Conservation (phyloP, 2,888 invertebrate genomes). For the Poecilus cupreus region DNA sequence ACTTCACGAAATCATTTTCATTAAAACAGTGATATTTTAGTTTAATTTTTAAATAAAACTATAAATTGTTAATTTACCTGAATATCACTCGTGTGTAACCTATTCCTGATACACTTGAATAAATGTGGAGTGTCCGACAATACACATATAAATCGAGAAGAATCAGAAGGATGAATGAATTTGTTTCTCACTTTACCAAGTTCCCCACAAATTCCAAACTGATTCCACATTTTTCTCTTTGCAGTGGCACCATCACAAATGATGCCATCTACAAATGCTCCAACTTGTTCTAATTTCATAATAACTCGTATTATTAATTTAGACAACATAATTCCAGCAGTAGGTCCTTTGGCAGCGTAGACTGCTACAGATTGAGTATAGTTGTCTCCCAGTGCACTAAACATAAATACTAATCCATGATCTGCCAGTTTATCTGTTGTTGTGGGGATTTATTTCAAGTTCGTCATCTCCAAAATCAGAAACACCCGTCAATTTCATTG, state of each 20-base stretch:
- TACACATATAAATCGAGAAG: conserved; percentile 59
- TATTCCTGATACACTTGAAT: conserved; percentile 63
- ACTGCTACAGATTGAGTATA: too few species aligned
- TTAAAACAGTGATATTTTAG: conserved; percentile 8
- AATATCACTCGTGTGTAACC: conserved; percentile 52
- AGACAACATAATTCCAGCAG: too few species aligned
- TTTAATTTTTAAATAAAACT: conserved; percentile 51
- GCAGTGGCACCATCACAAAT: conserved; percentile 62
- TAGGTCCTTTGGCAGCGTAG: conserved; percentile 50
- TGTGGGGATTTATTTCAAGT: neutral
- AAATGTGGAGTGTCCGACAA: conserved; percentile 64
- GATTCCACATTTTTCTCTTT: conserved; percentile 62
- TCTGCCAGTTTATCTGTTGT: conserved; percentile 29
- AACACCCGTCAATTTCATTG: too few species aligned
- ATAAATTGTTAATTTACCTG: conserved; percentile 43
- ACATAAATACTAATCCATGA: conserved; percentile 58
- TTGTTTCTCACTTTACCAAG: conserved; percentile 12
- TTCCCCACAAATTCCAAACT: conserved; percentile 59
- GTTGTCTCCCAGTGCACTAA: too few species aligned
- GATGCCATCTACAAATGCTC: conserved; percentile 61
- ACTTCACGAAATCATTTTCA: conserved; percentile 41
- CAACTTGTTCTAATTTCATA: too few species aligned
- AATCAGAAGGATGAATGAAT: conserved; percentile 52
- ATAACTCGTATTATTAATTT: too few species aligned
- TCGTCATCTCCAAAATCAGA: conserved; percentile 51